A percentile compares a stretch with the other conserved stretches of the same genome.
Conservation (phyloP, 2,113 vertebrate genomes). For the Oenanthe oenanthe region DNA sequence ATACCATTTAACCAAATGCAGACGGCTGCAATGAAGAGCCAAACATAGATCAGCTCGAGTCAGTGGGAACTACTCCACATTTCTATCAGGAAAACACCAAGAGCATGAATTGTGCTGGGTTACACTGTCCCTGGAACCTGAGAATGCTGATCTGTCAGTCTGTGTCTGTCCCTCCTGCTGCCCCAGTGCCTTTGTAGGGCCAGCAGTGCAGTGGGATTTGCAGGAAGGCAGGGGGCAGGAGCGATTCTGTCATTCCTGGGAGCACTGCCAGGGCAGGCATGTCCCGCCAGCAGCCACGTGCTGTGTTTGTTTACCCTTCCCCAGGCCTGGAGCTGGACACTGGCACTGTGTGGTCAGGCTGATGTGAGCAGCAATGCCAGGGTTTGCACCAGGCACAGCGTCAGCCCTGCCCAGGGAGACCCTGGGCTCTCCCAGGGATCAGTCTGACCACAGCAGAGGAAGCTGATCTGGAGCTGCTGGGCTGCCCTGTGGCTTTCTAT, state of each 20-base stretch:
- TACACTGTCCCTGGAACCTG: not conserved
- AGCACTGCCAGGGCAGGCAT: conserved; percentile 35
- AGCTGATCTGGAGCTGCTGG: not conserved
- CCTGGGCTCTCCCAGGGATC: not conserved
- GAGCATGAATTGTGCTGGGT: not conserved
- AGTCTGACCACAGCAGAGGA: conserved; percentile 13
- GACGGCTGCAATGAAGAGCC: rapidly evolving
- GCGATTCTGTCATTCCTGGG: conserved; percentile 43
- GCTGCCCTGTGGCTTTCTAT: conserved; percentile 4
- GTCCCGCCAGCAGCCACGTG: conserved; percentile 28
- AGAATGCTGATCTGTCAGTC: not conserved
- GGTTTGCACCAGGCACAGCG: not conserved
- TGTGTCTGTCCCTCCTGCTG: conserved; percentile 14
- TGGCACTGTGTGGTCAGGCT: conserved; percentile 57
- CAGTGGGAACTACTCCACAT: not conserved
- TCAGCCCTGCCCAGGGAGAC: not conserved
- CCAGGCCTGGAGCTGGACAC: not conserved
- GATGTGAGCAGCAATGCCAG: conserved; percentile 11
- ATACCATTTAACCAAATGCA: not conserved
- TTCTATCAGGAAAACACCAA: not conserved
- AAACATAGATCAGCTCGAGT: not conserved
- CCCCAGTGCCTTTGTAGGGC: not conserved
- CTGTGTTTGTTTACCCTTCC: conserved; percentile 59
- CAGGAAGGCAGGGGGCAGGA: conserved; percentile 5
- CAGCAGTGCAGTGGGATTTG: not conserved